Base-by-base conservation (phyloP, 2,113 vertebrate genomes). In the Pseudorectes ferrugineus region DNA sequence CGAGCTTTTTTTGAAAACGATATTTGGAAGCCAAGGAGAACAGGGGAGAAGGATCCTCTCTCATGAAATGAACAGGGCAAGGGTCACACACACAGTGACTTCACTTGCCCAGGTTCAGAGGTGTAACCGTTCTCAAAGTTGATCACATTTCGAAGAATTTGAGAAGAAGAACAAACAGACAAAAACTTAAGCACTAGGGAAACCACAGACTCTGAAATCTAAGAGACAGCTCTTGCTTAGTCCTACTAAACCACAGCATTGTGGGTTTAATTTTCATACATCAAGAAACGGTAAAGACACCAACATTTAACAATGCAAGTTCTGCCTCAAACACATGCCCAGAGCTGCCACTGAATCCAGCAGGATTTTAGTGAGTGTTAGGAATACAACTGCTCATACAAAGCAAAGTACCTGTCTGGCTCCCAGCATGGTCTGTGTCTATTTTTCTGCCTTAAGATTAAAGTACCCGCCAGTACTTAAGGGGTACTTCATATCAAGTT, bases 221-320 rank as follows among this genome's bases (percentile, higher is more conserved):
- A 82, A 42, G 40, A 45, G 15, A 28, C 5, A 36, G 25, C 5
- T 58, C n/a, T 17, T 65, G 31, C 49, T 80, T 42, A 29, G 49
- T 29, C 31, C 77, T 19, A 20, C 49, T 42, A 28, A 91, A 63
- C 36, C 11, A 12, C 31, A 80, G 21, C n/a, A 33, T 2, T 49
- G 33, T 0, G 2, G 6, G 38, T 86, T 90, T 54, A 3, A 18
- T 33, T 89, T 72, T 42, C 54, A 35, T 22, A 52, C 19, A 16
- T 19, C 12, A 57, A 38, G 36, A 79, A 86, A 45, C 0, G 0
- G 31, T 9, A 33, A 85, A 75, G 36, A 65, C 0, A 0, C 6
- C 35, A 52, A 57, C 1, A 11, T 31, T 46, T 36, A 29, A 31
- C 28, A 51, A 13, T 31, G 45, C 6, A 29, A 42, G 11, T 26